These are phyloP conservation scores for Psephotus haematonotus DNA, from an alignment of 2,113 vertebrate genomes.

Conservation along the genomic window DNA sequence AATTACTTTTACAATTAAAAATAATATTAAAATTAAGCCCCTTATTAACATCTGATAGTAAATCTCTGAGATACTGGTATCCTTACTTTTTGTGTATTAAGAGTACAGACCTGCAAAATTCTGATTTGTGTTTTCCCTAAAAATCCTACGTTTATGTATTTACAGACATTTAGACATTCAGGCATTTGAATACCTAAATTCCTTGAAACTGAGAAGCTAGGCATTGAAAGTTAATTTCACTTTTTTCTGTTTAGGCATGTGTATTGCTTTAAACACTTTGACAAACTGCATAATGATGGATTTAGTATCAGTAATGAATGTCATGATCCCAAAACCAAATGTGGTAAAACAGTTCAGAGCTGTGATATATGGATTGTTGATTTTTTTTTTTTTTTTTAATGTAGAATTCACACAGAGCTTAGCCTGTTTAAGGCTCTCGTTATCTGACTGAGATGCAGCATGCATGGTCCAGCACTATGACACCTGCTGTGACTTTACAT, in stretches of 20 bases:
- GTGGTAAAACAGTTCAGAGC: not conserved
- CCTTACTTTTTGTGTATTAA: not conserved
- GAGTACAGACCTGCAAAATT: not conserved
- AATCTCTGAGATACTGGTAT: not conserved
- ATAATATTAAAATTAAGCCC: not conserved
- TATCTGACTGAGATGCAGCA: constrained; percentile 4
- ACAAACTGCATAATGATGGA: constrained; percentile 37
- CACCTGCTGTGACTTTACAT: constrained; percentile 64
- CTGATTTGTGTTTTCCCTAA: not conserved
- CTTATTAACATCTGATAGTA: not conserved
- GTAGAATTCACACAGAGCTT: not conserved
- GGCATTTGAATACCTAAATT: not conserved
- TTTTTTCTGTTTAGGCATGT: constrained; percentile 19
- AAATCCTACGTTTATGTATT: not conserved
- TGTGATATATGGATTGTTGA: not conserved
- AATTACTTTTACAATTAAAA: not conserved
- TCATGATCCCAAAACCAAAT: constrained; percentile 38
- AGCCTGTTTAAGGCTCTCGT: constrained; percentile 28
- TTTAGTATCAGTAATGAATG: constrained; percentile 57
- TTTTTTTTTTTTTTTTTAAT: not conserved
- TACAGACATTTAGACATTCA: not conserved
- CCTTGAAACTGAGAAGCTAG: not conserved
- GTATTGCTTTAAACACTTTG: constrained; percentile 17
- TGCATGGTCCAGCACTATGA: not conserved
- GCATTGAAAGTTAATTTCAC: constrained; percentile 12